A percentile compares a stretch with the other conserved stretches of the same genome.
Evolutionary conservation across 2,797 vertebrate genomes (phyloP).

Genomic region (Acomys russatus): DNA sequence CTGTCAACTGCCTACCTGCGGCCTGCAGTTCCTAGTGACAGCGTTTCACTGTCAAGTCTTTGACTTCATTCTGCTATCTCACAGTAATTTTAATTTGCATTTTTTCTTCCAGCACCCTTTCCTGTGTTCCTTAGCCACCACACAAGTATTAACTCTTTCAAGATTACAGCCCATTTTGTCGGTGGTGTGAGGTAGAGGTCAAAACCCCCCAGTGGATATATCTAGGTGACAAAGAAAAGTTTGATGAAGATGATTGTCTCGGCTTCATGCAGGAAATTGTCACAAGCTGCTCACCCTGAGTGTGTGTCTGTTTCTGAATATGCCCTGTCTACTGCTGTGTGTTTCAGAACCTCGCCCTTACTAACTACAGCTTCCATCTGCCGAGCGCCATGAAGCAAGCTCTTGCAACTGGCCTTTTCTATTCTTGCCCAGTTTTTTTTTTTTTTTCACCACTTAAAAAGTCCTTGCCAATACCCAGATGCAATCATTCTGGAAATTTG

Average conservation of each 20-base stretch:
- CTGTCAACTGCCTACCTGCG: background rate
- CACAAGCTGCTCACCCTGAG: background rate
- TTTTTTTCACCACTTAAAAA: background rate
- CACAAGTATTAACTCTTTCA: background rate
- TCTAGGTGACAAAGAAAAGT: background rate
- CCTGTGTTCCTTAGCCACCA: background rate
- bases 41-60: background rate
- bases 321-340: background rate
- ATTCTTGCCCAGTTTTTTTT: background rate
- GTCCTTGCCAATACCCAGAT: background rate
- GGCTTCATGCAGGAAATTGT: background rate
- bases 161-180: background rate
- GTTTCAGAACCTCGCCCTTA: background rate
- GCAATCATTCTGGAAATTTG: background rate
- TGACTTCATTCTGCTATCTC: background rate
- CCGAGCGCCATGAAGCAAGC: background rate
- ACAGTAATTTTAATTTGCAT: background rate
- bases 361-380: background rate
- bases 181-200: background rate
- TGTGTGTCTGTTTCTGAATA: background rate
- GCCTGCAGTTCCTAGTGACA: background rate
- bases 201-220: background rate
- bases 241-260: background rate
- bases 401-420: background rate
- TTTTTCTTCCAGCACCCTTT: background rate